Conservation (phyloP, 2,113 vertebrate species). For the Microtus pennsylvanicus region DNA sequence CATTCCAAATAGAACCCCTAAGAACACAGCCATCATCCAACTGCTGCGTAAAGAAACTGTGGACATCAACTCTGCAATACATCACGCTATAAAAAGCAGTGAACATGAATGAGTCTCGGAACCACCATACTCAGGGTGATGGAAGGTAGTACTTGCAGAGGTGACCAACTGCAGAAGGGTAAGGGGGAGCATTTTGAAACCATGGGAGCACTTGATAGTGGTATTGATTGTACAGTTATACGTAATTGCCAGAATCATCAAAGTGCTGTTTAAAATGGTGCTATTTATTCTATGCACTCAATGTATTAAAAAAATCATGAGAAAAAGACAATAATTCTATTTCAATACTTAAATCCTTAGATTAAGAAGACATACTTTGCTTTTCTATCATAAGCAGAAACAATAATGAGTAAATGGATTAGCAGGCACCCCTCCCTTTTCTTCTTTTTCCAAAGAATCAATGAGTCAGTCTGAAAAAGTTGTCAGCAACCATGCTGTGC, state of each 20-base stretch:
- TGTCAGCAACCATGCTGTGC: background rate
- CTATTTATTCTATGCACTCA: background rate
- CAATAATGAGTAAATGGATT: background rate
- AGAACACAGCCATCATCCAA: background rate
- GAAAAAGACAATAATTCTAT: background rate
- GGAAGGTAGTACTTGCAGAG: background rate
- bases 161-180: background rate
- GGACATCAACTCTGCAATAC: background rate
- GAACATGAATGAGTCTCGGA: background rate
- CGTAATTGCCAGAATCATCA: background rate
- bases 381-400: slow-evolving; percentile 5
- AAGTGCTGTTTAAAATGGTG: background rate
- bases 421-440: background rate
- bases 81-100: slow-evolving; percentile 25
- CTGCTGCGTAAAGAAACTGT: background rate
- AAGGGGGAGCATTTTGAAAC: background rate
- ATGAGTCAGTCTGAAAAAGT: slow-evolving; percentile 25
- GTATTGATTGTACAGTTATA: background rate
- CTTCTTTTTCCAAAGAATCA: slow-evolving; percentile 43
- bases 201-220: background rate
- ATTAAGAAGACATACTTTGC: slow-evolving; percentile 22
- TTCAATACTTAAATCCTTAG: slow-evolving; percentile 23
- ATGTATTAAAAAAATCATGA: background rate
- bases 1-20: background rate
- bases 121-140: background rate